Evolutionary conservation across 1,140 invertebrate species (phyloP), one percentile per base, ranked within the genome.

Genomic region (Phymorhynchus buccinoides): DNA sequence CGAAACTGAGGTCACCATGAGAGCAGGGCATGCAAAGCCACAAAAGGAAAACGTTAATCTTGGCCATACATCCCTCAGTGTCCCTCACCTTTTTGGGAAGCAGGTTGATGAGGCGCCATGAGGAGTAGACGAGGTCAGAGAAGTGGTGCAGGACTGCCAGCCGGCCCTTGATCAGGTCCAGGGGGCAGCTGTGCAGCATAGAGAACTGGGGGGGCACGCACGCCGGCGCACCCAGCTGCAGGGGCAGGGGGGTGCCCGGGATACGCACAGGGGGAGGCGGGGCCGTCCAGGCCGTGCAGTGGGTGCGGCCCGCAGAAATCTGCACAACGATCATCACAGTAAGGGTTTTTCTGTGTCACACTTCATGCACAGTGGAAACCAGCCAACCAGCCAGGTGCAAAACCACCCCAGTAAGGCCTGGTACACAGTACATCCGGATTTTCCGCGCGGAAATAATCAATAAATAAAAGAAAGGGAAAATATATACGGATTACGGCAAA

Each of bases 231-330:
- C 95, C 95, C 68, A 95, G 94, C 87, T 94, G 94, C 80, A 95
- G 88, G 3, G 93, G 93, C 56, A 93, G 90, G 9, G 94, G 93
- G 9, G 93, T 90, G 7, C 95, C 95, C 16, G 94, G 94, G 32
- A 92, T 89, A 84, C 94, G 90, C 41, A 89, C 90, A 6, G 93
- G 94, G 41, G 95, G 89, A 7, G 94, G 93, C 0, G 94, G 93
- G 2, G 95, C 94, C 35, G 95, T 95, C 95, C 95, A 96, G 3
- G 95, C 95, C 35, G 95, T 94, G 90, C 95, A 95, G 91, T 96
- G 95, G 44, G 94, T 95, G 83, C 95, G 91, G 73, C 95, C 95
- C 41, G 95, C 95, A 32, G 95, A 95, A 78, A 95, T 95, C 94
- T 94, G 87, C 48, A 1, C 48, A 52, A 52, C 22, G 48, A 52